Base-by-base conservation (phyloP, 2,797 vertebrate genomes). In the Rachycentron canadum region DNA sequence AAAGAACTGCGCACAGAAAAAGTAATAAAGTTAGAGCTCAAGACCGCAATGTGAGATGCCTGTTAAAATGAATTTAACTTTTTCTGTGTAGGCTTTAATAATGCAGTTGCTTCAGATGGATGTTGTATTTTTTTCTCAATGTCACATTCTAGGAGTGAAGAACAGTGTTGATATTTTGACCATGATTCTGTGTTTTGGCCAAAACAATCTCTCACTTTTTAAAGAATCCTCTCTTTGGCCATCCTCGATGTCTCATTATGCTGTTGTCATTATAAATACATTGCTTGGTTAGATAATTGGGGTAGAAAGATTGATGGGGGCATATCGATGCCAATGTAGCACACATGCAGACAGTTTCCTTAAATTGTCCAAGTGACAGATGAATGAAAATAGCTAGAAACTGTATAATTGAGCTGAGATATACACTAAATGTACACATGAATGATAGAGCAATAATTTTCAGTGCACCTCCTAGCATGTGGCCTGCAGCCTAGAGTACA, bases 111-210 rank as follows among this genome's bases (percentile, higher is more conserved):
- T 45, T 53, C 17, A 61, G 19, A 61, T 19, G 7, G 25, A 63
- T 34, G 12, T 49, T 57, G 34, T 78, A 6, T 68, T 55, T 68
- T 55, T 70, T 66, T 66, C 56, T 69, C 50, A 86, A 7, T 82
- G 81, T 79, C 88, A 87, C 62, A 75, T 85, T 79, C 62, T 40
- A 59, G 53, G 14, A 50, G 19, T 50, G 21, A 68, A 53, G 49
- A 72, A 11, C 49, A 53, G 43, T 78, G 57, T 78, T 88, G 40
- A 83, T 89, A 72, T 87, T 90, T 91, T 86, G 69, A 79, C 73
- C 87, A 23, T 2, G 7, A 73, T 57, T 40, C 40, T 56, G 19
- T 93, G 81, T 86, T 91, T 82, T 76, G 70, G 47, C 34, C 63
- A 30, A 77, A 86, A 86, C 73, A 76, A 12, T 57, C 25, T 53